A percentile compares a stretch with the other conserved stretches of the same genome.
phyloP scores from a whole-genome alignment of 1,140 invertebrate species.

The Ceratosolen fusciceps region DNA sequence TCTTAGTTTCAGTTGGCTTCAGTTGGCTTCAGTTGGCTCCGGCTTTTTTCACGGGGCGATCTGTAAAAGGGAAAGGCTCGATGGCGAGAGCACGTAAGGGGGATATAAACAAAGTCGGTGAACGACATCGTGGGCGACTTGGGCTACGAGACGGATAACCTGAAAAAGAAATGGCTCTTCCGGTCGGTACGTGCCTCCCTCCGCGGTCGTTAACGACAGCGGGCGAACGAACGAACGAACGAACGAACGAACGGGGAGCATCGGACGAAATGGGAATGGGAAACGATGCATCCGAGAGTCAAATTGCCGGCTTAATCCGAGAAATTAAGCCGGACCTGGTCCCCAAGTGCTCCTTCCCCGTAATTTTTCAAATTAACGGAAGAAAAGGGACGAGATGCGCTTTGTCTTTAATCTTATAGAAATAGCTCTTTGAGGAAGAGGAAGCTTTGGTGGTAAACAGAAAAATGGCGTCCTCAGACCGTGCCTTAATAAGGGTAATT shows the following conservation, averaged over 20 bases:
- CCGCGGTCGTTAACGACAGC: not conserved
- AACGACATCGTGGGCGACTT: not conserved
- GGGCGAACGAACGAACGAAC: too few relatives aligned
- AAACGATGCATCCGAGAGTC: not conserved
- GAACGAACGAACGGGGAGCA: not conserved
- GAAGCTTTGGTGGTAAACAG: too few relatives aligned
- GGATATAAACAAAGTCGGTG: constrained; percentile 11
- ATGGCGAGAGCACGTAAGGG: constrained; percentile 5
- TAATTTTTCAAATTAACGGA: too few relatives aligned
- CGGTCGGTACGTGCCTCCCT: not conserved
- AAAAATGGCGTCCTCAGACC: too few relatives aligned
- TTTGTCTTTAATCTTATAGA: too few relatives aligned
- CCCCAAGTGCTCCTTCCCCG: too few relatives aligned
- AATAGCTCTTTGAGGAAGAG: too few relatives aligned
- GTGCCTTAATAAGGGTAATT: too few relatives aligned
- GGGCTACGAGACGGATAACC: not conserved
- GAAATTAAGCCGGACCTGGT: too few relatives aligned
- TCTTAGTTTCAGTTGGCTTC: too few relatives aligned
- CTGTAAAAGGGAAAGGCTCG: not conserved
- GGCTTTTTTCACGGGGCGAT: not conserved
- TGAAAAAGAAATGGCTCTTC: not conserved
- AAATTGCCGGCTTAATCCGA: not conserved
- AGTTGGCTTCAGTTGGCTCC: too few relatives aligned
- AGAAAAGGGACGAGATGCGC: too few relatives aligned
- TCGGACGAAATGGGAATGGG: not conserved